These are phyloP conservation scores for Ophion costatus DNA, from an alignment of 2,888 invertebrate species.

Conservation along the genomic window DNA sequence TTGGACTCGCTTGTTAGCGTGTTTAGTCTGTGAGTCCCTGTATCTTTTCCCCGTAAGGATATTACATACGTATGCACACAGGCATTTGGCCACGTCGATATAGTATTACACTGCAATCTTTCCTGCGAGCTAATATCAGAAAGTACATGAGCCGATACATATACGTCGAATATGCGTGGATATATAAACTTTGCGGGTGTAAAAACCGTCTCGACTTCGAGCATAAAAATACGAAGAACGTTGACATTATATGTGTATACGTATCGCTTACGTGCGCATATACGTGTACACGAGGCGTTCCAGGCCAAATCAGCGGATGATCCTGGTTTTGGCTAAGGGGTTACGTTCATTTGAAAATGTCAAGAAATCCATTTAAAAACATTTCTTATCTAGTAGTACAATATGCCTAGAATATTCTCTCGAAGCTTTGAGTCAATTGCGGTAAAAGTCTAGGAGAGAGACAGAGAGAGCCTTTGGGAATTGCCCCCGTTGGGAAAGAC, in stretches of 20 bases:
- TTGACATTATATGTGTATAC: slow-evolving; percentile 7
- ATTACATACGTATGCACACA: slow-evolving; percentile 25
- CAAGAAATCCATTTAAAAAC: too few species aligned
- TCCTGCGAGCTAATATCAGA: slow-evolving; percentile 37
- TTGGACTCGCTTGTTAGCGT: slow-evolving; percentile 44
- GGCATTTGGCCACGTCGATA: slow-evolving; percentile 39
- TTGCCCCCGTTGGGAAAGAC: too few species aligned
- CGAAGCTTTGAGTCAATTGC: too few species aligned
- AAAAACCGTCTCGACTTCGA: slow-evolving; percentile 47
- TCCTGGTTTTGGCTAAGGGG: neutral
- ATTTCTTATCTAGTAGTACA: too few species aligned
- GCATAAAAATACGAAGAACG: slow-evolving; percentile 44
- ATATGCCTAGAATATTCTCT: too few species aligned
- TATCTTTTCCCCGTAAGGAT: slow-evolving; percentile 54
- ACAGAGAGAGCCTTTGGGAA: too few species aligned
- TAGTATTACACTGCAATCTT: slow-evolving; percentile 52
- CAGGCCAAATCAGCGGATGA: neutral
- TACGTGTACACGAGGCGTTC: neutral
- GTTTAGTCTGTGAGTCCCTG: slow-evolving; percentile 52
- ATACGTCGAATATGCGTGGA: slow-evolving; percentile 5
- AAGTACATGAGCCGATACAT: slow-evolving; percentile 7
- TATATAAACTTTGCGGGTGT: slow-evolving; percentile 28
- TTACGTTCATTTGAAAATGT: too few species aligned
- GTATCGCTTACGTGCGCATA: neutral
- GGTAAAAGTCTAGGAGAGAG: too few species aligned